These are phyloP conservation scores for Cryptoleucopteryx plumbea DNA, from an alignment of 2,113 vertebrate species.

Conservation along the genomic window DNA sequence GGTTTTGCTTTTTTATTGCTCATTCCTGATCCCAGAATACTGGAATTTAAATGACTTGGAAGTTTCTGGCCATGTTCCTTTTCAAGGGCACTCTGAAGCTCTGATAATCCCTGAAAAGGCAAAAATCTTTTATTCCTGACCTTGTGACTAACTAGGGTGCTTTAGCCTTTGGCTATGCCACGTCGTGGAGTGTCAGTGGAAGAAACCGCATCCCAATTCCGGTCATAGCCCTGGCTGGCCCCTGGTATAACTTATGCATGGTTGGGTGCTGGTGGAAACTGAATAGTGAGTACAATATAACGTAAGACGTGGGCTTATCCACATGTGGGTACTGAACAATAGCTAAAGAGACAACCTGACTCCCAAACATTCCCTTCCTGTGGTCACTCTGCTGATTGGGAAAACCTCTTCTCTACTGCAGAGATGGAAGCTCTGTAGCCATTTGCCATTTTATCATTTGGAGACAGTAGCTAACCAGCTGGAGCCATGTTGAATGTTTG, in stretches of 20 bases:
- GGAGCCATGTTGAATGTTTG: neutral
- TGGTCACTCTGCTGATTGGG: neutral
- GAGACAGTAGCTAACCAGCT: neutral
- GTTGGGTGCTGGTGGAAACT: neutral
- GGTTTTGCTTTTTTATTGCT: neutral
- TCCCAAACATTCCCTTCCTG: neutral
- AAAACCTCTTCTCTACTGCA: neutral
- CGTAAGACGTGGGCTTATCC: neutral
- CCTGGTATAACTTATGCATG: fast-evolving
- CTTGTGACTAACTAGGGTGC: neutral
- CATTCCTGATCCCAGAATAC: neutral
- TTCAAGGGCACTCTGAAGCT: neutral
- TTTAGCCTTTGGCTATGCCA: neutral
- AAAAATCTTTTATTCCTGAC: neutral
- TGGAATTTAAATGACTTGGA: neutral
- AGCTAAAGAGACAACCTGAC: neutral
- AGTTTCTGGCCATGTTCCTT: neutral
- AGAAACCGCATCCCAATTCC: neutral
- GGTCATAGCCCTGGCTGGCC: neutral
- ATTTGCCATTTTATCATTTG: neutral
- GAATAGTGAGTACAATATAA: neutral
- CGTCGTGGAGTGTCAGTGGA: neutral
- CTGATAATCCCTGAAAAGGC: neutral
- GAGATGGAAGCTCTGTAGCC: neutral
- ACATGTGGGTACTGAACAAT: neutral